phyloP scores from a whole-genome alignment of 2,797 vertebrate genomes.

The Chloroceryle amazona region DNA sequence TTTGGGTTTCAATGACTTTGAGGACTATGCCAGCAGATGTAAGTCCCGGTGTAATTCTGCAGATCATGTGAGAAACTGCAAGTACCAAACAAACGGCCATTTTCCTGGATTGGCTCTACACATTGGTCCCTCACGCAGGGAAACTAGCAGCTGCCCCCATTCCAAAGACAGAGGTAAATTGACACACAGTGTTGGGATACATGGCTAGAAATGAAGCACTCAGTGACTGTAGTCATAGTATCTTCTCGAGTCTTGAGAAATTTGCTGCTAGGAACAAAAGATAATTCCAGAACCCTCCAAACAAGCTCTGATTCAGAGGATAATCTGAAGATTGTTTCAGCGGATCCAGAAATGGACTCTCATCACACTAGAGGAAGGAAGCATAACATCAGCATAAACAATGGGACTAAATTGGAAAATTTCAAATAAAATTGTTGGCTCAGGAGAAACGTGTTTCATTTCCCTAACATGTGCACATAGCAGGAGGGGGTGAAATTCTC shows the following conservation, averaged over 20 bases:
- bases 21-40: background rate
- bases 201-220: background rate
- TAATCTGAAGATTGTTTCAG: background rate
- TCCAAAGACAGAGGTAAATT: background rate
- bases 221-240: background rate
- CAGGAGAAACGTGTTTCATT: background rate
- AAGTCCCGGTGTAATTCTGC: rapidly evolving
- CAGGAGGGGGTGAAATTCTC: background rate
- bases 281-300: background rate
- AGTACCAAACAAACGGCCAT: background rate
- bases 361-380: background rate
- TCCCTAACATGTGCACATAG: background rate
- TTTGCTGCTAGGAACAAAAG: background rate
- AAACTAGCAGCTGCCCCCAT: background rate
- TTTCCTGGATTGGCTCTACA: background rate
- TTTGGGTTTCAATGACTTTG: background rate
- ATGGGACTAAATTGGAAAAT: background rate
- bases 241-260: background rate
- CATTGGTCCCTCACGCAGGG: background rate
- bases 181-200: rapidly evolving
- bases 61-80: background rate
- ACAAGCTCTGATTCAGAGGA: background rate
- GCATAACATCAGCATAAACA: background rate
- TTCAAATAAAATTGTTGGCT: background rate
- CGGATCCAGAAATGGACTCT: background rate